Evolutionary conservation across 2,797 vertebrate species (phyloP), one percentile per base, ranked within the genome.

Genomic region (Sebastes itinus): DNA sequence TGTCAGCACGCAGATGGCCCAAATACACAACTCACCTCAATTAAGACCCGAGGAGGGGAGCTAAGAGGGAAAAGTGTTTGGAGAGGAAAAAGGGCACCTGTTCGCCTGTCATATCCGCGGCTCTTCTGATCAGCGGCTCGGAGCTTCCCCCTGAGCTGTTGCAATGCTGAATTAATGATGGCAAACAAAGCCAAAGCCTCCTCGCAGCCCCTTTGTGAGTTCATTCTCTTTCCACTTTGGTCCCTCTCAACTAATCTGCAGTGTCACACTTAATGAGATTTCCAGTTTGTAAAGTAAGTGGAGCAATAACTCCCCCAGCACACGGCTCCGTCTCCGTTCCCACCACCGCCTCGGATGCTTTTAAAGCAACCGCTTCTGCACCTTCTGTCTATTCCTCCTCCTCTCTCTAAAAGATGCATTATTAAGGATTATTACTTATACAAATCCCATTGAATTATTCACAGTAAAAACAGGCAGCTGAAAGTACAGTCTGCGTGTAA

Each of bases 221-320:
- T 92, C 90, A 89, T 92, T 94, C 88, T 92, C 88, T 92, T 78
- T 87, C 90, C 89, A 91, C 90, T 93, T 92, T 92, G 87, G 91
- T 92, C 91, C 88, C 92, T 92, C 90, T 92, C 89, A 94, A 93
- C 94, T 95, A 95, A 96, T 96, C 95, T 95, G 91, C 94, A 93
- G 86, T 92, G 95, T 95, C 95, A 96, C 94, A 91, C 94, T 95
- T 96, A 96, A 96, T 95, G 94, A 95, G 95, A 95, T 95, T 96
- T 95, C 87, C 88, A 90, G 86, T 91, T 92, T 91, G 91, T 92
- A 93, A 95, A 94, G 93, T 92, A 95, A 95, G 92, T 92, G 92
- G 91, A 94, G 92, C 93, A 92, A 83, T 89, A 90, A 89, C 84
- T 92, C 91, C 88, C 92, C 64, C 70, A 88, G 89, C 90, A 79